Base-by-base conservation (phyloP, 1,140 invertebrate genomes). In the Brachionus calyciflorus region DNA sequence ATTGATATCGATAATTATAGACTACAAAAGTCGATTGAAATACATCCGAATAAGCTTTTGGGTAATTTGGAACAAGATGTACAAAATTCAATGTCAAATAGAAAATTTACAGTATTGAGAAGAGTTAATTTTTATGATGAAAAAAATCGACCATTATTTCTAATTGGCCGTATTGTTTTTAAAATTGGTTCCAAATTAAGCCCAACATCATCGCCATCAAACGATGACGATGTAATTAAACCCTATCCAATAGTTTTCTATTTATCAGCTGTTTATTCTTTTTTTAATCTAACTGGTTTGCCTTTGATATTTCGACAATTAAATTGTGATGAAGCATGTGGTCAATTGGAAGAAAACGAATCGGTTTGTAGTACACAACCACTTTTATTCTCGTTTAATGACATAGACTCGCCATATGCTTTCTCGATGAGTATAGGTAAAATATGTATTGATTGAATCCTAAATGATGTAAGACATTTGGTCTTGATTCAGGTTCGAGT, bases 291-390 rank as follows among this genome's bases (percentile, higher is more conserved):
- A 83, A 93, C 93, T 14, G 95, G 94, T 0, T 7, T 77, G 9
- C 76, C 76, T 2, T 17, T 77, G n/a, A 76, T 76, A 37, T 76
- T 76, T 41, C 24, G 46, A n/a, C 49, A 76, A 28, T 77, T 30
- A n/a, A 77, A 53, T 10, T 51, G 63, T 77, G 60, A 85, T 2
- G 92, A 93, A 81, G 90, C 91, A 63, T 92, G 94, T 2, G 96
- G 95, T 9, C 96, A 99, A 85, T 93, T 91, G 83, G 90, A 91
- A 68, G 95, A 98, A 83, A 93, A 98, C 81, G 96, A 98, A 86
- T 79, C 91, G 57, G 95, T 94, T 0, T 87, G 94, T 79, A 92
- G 93, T 89, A 89, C 94, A 24, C 89, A 91, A 41, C 96, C 96
- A n/a, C 86, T 98, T 10, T 87, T 97, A 55, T 98, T 98, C 85